Evolutionary conservation across 2,888 invertebrate genomes (phyloP).

Genomic region (Coleophora flavipennella): DNA sequence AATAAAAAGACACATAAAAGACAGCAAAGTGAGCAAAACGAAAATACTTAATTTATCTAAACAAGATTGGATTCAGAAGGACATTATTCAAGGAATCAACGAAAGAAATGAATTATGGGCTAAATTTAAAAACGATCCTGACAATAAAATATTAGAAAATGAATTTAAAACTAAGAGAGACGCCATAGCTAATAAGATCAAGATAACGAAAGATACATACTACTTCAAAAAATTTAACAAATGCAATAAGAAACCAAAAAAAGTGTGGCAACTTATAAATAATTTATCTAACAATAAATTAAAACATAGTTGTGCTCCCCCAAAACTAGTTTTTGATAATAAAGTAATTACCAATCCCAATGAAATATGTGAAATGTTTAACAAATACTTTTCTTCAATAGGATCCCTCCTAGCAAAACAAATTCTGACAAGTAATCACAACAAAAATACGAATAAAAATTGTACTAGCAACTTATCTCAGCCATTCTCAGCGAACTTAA

Average conservation of each 20-base stretch:
- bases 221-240: constrained; percentile 9
- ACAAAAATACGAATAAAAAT: too few species aligned
- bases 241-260: constrained; percentile 11
- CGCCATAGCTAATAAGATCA: constrained; percentile 5
- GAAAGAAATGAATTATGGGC: constrained; percentile 11
- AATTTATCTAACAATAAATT: constrained; percentile 3
- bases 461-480: not conserved
- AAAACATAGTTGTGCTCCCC: constrained; percentile 2
- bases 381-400: constrained; percentile 5
- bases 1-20: not conserved
- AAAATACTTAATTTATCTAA: constrained; percentile 10
- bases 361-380: constrained; percentile 5
- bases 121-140: constrained; percentile 3
- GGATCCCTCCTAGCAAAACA: constrained; percentile 1
- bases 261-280: constrained; percentile 16
- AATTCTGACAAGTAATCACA: constrained; percentile 1
- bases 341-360: not conserved
- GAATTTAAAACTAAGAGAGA: constrained; percentile 5
- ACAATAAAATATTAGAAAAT: constrained; percentile 1
- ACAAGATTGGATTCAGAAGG: constrained; percentile 12
- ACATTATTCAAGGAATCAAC: constrained; percentile 10
- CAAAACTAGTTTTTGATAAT: constrained; percentile 1
- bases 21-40: not conserved
- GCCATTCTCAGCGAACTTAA: not conserved
- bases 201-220: constrained; percentile 7